phyloP scores from a whole-genome alignment of 1,140 invertebrate genomes.

The Heliconius congener region DNA sequence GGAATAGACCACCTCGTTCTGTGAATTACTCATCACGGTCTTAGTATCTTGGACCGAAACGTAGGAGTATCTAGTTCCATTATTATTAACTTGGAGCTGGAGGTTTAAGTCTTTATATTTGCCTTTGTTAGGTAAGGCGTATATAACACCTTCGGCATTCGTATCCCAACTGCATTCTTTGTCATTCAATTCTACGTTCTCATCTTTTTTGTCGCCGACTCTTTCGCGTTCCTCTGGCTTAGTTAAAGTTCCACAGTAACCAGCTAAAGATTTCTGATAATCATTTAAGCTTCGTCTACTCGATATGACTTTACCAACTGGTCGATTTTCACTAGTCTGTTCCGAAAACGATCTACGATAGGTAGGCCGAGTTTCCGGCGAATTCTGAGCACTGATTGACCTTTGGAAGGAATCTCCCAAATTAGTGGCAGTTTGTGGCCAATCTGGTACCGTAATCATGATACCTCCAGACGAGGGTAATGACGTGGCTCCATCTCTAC shows the following conservation, averaged over 20 bases:
- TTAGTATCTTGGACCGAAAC: constrained; percentile 75
- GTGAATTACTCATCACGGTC: constrained; percentile 74
- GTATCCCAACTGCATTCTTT: constrained; percentile 78
- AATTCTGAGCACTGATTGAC: constrained; percentile 77
- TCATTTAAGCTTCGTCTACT: constrained; percentile 84
- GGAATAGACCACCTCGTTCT: constrained; percentile 71
- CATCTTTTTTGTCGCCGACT: constrained; percentile 57
- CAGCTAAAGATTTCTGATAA: constrained; percentile 76
- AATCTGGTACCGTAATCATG: constrained; percentile 76
- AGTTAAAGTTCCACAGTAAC: constrained; percentile 57
- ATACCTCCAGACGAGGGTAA: constrained; percentile 71
- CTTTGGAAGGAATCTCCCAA: constrained; percentile 78
- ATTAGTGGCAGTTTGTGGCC: constrained; percentile 72
- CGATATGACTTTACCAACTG: constrained; percentile 80
- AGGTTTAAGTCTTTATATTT: constrained; percentile 79
- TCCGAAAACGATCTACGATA: constrained; percentile 86
- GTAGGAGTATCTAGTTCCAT: constrained; percentile 76
- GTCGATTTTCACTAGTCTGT: constrained; percentile 73
- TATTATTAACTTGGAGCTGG: constrained; percentile 78
- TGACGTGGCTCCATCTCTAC: constrained; percentile 69
- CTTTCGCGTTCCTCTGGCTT: constrained; percentile 47
- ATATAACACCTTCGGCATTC: constrained; percentile 78
- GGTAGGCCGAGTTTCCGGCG: constrained; percentile 80
- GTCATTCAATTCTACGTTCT: constrained; percentile 59
- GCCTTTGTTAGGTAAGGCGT: constrained; percentile 79